Evolutionary conservation across 2,797 vertebrate genomes (phyloP).

Genomic region (Euphonia xanthogaster): DNA sequence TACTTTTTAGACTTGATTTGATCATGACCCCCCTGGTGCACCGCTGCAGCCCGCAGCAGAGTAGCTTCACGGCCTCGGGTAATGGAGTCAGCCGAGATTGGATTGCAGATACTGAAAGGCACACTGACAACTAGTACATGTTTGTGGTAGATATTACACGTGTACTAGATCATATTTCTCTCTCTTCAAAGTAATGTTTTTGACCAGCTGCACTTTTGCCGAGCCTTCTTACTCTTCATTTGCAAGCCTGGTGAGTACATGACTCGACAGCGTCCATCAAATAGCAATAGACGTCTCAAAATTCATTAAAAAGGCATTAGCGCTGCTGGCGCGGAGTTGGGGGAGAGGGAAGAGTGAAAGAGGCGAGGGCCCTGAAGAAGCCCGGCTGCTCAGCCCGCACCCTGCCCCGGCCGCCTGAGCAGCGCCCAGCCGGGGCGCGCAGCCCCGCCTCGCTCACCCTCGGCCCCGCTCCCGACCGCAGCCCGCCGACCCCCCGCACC

Average conservation of each 20-base stretch:
- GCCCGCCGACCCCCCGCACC: too few species aligned
- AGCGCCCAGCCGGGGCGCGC: rapidly evolving
- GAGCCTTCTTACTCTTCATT: background rate
- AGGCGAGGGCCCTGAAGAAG: rapidly evolving
- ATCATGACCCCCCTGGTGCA: too few species aligned
- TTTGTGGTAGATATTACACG: background rate
- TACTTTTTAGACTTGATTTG: background rate
- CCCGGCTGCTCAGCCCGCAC: rapidly evolving
- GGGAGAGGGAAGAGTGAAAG: background rate
- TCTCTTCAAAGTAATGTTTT: background rate
- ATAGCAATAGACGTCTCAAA: background rate
- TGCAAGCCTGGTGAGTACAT: background rate
- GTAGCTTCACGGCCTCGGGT: background rate
- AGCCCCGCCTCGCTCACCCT: rapidly evolving
- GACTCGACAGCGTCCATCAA: background rate
- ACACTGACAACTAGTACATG: background rate
- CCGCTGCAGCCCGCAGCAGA: rapidly evolving
- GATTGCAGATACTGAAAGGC: background rate
- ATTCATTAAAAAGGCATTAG: background rate
- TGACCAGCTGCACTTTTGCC: background rate
- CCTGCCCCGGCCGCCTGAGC: rapidly evolving
- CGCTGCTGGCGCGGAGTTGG: rapidly evolving
- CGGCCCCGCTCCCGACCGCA: rapidly evolving
- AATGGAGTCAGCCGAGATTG: background rate
- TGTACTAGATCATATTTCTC: background rate